phyloP scores from a whole-genome alignment of 1,140 invertebrate species.

The Calliopsis andreniformis region DNA sequence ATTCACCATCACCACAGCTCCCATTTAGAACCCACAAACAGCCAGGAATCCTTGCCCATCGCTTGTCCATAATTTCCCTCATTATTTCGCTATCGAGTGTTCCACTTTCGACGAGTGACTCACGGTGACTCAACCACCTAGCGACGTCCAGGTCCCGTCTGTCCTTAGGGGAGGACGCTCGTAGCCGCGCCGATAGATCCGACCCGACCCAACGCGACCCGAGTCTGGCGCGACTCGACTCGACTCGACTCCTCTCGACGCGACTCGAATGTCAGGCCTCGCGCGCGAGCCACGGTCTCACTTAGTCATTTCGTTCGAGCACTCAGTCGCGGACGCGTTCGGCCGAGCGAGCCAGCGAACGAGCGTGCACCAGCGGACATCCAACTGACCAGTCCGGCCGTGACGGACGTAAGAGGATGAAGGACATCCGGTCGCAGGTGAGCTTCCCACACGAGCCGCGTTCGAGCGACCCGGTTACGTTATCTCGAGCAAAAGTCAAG shows the following conservation, averaged over 20 bases:
- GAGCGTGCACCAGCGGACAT: background rate
- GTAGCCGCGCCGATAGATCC: too few species aligned
- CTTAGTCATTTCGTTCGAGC: conserved; percentile 59
- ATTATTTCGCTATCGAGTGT: too few species aligned
- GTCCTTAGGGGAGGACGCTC: too few species aligned
- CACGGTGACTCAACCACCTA: background rate
- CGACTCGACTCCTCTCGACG: conserved; percentile 12
- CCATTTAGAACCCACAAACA: too few species aligned
- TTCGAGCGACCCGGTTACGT: conserved; percentile 17
- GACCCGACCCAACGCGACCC: background rate
- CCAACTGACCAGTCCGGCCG: conserved; percentile 22
- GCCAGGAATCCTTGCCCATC: too few species aligned
- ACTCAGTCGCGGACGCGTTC: conserved; percentile 50
- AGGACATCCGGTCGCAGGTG: conserved; percentile 68
- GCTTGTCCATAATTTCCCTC: too few species aligned
- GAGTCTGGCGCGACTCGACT: background rate
- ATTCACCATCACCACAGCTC: too few species aligned
- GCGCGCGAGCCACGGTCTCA: conserved; percentile 19
- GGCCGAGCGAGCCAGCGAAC: conserved; percentile 11
- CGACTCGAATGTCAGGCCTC: background rate
- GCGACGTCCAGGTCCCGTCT: too few species aligned
- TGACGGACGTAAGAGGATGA: conserved; percentile 55
- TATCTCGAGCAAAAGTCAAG: conserved; percentile 32
- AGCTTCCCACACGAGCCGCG: conserved; percentile 28
- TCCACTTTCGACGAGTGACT: background rate